Percentiles rank a stretch among this genome's conserved stretches.
phyloP scores from a whole-genome alignment of 2,797 vertebrate species.

The Sebastolobus alascanus region DNA sequence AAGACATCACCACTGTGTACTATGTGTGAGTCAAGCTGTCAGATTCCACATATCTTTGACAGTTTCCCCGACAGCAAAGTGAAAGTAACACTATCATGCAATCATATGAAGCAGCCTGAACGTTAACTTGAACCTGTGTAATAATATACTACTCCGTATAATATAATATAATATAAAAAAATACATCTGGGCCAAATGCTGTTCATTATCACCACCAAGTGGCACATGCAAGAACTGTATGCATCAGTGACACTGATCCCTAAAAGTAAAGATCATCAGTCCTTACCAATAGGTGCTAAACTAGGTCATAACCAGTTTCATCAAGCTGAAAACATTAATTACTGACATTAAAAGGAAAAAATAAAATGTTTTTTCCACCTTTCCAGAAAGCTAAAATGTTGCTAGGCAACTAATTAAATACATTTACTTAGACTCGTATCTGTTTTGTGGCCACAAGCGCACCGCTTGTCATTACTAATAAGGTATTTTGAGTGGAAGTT shows the following conservation, averaged over 20 bases:
- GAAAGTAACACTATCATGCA: background rate
- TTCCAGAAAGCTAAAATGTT: background rate
- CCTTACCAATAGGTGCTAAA: background rate
- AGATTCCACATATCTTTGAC: background rate
- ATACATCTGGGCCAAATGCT: slow-evolving; percentile 1
- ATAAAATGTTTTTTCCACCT: fast-evolving
- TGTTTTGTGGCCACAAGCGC: background rate
- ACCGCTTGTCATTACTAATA: background rate
- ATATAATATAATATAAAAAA: background rate
- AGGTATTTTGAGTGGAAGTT: background rate
- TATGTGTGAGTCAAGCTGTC: background rate
- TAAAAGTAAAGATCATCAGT: background rate
- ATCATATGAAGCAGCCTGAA: background rate
- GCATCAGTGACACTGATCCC: background rate
- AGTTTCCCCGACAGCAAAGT: background rate
- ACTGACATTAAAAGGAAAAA: background rate
- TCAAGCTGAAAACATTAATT: background rate
- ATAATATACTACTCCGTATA: background rate
- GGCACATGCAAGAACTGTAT: slow-evolving; percentile 61
- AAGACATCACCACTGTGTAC: background rate
- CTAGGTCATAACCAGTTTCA: background rate
- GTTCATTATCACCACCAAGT: slow-evolving; percentile 69
- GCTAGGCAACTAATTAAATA: background rate
- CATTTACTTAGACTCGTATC: background rate
- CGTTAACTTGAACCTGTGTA: slow-evolving; percentile 1